Evolutionary conservation across 2,797 vertebrate genomes (phyloP), one percentile per base, ranked within the genome.

Genomic region (Lates japonicus): DNA sequence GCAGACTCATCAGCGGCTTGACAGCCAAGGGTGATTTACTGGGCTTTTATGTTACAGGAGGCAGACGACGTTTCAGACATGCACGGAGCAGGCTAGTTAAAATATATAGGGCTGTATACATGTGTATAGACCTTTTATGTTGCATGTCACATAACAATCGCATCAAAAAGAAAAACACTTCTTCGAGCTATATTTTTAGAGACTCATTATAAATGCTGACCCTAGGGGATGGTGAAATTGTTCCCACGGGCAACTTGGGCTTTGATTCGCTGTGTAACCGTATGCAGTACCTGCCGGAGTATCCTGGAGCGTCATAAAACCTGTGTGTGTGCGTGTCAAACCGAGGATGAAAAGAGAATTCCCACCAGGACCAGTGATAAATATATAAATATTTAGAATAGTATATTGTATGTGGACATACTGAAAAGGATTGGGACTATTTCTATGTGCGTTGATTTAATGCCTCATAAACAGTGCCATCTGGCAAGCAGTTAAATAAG

Each of bases 21-120:
- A 89, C 87, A 89, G 88, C 84, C 85, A 22, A 76, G 63, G 80
- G 80, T 91, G 89, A 92, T 90, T 91, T 91, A 90, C 73, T 74
- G 72, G 41, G 80, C 63, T 86, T 87, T 90, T 74, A 79, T 83
- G 75, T 75, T 65, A 29, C 10, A 66, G 46, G 49, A 76, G 42
- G 67, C 63, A 87, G 70, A 85, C 72, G 42, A 72, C 33, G 58
- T 42, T 82, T 78, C 55, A 78, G 74, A 82, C 78, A 70, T 44
- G 48, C 67, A 68, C 11, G 46, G 54, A 74, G 57, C 67, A 25
- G 49, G 67, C 22, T 55, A 60, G 44, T 81, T 70, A 59, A 80
- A 85, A 60, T 58, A 71, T 68, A 87, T 19, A 39, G 62, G 16
- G 46, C 61, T 69, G 46, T 37, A 22, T 42, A 22, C 39, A 69